phyloP scores from a whole-genome alignment of 2,888 invertebrate genomes.

The Polyploca ridens region DNA sequence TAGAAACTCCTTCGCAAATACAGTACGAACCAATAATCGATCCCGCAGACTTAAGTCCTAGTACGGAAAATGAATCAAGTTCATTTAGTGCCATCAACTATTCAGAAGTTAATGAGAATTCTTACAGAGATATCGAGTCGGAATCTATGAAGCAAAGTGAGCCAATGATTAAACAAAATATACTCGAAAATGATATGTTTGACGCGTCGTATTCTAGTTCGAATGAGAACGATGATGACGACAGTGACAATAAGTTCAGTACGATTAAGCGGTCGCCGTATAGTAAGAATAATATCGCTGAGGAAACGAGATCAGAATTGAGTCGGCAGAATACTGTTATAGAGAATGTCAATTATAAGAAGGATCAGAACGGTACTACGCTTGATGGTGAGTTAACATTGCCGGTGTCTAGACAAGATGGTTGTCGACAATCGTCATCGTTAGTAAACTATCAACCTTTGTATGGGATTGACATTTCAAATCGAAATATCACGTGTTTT shows the following conservation, averaged over 20 bases:
- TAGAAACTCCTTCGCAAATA: slow-evolving; percentile 79
- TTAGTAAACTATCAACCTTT: too few species aligned
- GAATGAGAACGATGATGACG: slow-evolving; percentile 85
- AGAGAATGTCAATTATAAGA: slow-evolving; percentile 78
- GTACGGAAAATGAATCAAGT: slow-evolving; percentile 65
- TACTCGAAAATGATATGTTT: slow-evolving; percentile 80
- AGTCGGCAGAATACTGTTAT: slow-evolving; percentile 80
- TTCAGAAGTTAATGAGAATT: slow-evolving; percentile 50
- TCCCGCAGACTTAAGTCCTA: slow-evolving; percentile 73
- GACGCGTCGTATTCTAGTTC: slow-evolving; percentile 80
- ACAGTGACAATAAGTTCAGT: slow-evolving; percentile 88
- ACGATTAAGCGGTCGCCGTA: slow-evolving; percentile 89
- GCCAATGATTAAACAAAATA: slow-evolving; percentile 81
- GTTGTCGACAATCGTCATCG: too few species aligned
- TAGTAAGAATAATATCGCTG: slow-evolving; percentile 76
- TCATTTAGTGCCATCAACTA: slow-evolving; percentile 73
- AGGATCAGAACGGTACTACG: slow-evolving; percentile 74
- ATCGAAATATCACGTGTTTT: too few species aligned
- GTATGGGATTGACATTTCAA: too few species aligned
- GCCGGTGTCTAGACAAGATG: too few species aligned
- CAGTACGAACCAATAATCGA: slow-evolving; percentile 80
- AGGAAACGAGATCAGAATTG: slow-evolving; percentile 59
- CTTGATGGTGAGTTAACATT: slow-evolving; percentile 59
- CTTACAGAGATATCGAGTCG: slow-evolving; percentile 60
- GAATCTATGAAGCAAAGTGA: slow-evolving; percentile 64